phyloP scores from a whole-genome alignment of 2,113 vertebrate species.

The Grammomys dolichurus region DNA sequence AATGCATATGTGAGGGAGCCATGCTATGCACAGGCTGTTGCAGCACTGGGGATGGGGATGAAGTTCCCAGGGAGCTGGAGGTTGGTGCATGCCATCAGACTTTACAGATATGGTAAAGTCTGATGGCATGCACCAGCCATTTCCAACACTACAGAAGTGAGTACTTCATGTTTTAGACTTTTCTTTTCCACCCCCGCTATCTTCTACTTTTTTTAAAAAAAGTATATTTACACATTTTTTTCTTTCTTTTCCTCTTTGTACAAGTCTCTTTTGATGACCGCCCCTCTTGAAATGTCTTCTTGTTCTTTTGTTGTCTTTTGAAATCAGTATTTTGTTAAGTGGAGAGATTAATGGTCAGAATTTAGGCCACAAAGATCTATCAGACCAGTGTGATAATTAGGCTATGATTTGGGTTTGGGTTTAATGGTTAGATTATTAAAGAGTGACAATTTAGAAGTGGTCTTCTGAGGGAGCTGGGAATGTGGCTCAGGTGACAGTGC shows the following conservation, averaged over 20 bases:
- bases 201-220: not conserved
- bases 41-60: no score
- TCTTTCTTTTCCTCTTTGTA: no score
- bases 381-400: constrained; percentile 42
- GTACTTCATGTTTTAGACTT: constrained; percentile 23
- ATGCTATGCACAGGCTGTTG: not conserved
- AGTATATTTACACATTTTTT: not conserved
- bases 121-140: not conserved
- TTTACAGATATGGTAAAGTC: not conserved
- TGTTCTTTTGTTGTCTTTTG: constrained; percentile 1
- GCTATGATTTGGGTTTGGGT: constrained; percentile 51
- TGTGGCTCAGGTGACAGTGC: no score
- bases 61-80: not conserved
- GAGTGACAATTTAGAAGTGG: constrained; percentile 43
- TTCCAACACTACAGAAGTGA: not conserved
- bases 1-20: not conserved
- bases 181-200: not conserved
- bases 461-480: not conserved
- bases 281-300: not conserved
- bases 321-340: constrained; percentile 18
- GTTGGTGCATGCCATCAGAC: not conserved
- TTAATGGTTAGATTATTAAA: constrained; percentile 38
- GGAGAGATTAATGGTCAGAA: constrained; percentile 24
- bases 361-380: constrained; percentile 15
- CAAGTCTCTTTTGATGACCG: not conserved